Evolutionary conservation across 2,888 invertebrate species (phyloP), one percentile per base, ranked within the genome.

Genomic region (Eubasilissa splendida): DNA sequence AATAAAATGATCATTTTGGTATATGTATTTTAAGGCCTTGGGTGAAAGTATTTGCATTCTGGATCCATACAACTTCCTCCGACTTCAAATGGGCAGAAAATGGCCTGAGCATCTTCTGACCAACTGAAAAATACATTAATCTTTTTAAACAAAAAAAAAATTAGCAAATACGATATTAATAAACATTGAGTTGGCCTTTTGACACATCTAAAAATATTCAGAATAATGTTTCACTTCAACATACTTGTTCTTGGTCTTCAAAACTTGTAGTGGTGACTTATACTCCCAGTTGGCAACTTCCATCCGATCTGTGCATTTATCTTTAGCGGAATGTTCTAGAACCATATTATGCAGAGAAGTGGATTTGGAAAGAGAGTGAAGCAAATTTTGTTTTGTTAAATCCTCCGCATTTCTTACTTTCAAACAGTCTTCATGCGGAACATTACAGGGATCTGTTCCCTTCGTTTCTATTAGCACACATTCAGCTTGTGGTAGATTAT

Each of bases 1-100:
- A 77, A 14, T 42, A 70, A 59, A 58, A 54, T 52, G 9, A 22
- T 56, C 14, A 10, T n/a, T 42, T n/a, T 12, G 50, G 12, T 68
- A 12, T 12, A 11, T 42, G n/a, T n/a, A 50, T 10, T 59, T 63
- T 33, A 78, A 50, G 70, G 52, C 31, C 88, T 87, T 70, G 89
- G 89, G 84, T 91, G 91, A 79, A 90, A 87, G 87, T 88, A 90
- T 88, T 88, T 89, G 90, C 91, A 91, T 85, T 89, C 88, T 59
- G 88, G 84, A 85, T 91, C 91, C 86, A 89, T 90, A 90, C 91
- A 91, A 85, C 87, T 88, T 83, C 91, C 91, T 84, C 88, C 88
- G 65, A 91, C 88, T 85, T 90, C 90, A 86, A 88, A 91, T 66
- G 90, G 91, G 85, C 91, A 91, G 82, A 91, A 88, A 81, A 91